phyloP scores from a whole-genome alignment of 2,797 vertebrate species.

The Schizothorax lantsangensis region DNA sequence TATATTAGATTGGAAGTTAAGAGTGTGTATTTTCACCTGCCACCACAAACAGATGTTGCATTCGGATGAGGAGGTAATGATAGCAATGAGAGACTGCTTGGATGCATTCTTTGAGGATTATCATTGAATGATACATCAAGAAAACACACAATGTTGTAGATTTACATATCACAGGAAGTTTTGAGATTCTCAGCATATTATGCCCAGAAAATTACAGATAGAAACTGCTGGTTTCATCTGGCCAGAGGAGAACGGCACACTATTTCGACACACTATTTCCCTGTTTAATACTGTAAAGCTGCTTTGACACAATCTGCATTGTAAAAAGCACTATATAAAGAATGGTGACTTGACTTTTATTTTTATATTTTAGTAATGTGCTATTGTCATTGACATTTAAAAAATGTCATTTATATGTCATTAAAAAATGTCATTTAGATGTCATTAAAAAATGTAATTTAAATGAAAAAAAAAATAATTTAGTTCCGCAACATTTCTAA shows the following conservation, averaged over 20 bases:
- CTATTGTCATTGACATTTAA: not conserved
- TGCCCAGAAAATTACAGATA: not conserved
- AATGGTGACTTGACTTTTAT: too few species aligned
- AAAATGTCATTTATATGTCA: too few species aligned
- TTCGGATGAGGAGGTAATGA: not conserved
- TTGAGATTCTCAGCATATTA: not conserved
- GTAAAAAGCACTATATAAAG: too few species aligned
- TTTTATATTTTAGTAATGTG: not conserved
- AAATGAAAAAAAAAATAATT: not conserved
- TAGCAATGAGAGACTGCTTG: not conserved
- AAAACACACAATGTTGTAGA: not conserved
- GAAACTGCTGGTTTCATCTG: not conserved
- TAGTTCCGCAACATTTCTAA: not conserved
- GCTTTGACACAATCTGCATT: too few species aligned
- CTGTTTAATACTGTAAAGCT: too few species aligned
- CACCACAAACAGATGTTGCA: not conserved
- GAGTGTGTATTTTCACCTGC: not conserved
- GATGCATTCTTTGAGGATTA: not conserved
- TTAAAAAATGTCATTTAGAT: too few species aligned
- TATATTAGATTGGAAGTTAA: not conserved
- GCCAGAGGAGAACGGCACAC: too few species aligned
- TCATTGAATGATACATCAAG: not conserved
- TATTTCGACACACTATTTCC: too few species aligned
- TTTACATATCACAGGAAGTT: not conserved
- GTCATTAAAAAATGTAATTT: too few species aligned